Evolutionary conservation across 2,113 vertebrate genomes (phyloP), one percentile per base, ranked within the genome.

Genomic region (Isurus oxyrinchus): DNA sequence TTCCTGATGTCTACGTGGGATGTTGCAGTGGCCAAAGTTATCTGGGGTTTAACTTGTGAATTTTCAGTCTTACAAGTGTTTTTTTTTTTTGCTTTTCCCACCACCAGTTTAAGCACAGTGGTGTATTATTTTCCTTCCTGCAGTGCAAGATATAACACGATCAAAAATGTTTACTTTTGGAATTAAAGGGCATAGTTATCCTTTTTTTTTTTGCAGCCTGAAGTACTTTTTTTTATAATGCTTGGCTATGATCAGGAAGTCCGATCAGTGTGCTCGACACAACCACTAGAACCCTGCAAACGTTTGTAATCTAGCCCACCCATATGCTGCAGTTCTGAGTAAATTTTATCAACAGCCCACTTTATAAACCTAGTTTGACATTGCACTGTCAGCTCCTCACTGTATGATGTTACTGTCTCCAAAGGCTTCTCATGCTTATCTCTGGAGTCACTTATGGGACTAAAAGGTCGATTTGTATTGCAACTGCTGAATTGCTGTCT

Each of bases 261-360:
- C 10, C 2, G 3, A 0, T 59, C 55, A 1, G 0, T 16, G 5
- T 3, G 8, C 55, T 35, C 0, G 10, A 53, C 3, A 4, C 40
- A 90, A 0, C 25, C 87, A 57, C 55, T 59, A 0, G 10, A 59
- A 25, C 1, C 25, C 27, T 90, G 25, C 55, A 90, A 27, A 25
- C 57, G 87, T 4, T 31, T 13, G 27, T 5, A 90, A 90, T 53
- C 1, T n/a, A 87, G n/a, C n/a, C 76, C 0, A 81, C 3, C 3
- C 2, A 10, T n/a, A 40, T n/a, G 40, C 35, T 14, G 2, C 35
- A 40, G 76, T n/a, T 76, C 8, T 0, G 7, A 72, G 67, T 76
- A 76, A 76, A 0, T 76, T 76, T 76, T 31, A 76, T 35, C 69
- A 76, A 69, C 21, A 27, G 23, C 21, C 25, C 5, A 6, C 67